A percentile compares a stretch with the other conserved stretches of the same genome.
phyloP scores from a whole-genome alignment of 2,113 vertebrate genomes.

The Spheniscus mendiculus region DNA sequence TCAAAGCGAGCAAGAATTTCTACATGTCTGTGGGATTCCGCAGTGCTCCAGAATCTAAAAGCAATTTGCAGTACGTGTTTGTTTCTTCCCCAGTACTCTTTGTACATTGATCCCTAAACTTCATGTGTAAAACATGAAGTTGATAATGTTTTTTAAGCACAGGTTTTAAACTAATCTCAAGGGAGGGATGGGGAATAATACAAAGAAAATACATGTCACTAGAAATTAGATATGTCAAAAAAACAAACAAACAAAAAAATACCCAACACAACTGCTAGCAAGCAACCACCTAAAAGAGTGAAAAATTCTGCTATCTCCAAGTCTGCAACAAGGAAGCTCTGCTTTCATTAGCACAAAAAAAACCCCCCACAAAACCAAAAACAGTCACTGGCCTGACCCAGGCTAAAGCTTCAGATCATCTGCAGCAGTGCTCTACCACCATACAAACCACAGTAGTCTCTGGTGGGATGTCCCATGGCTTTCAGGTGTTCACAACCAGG shows the following conservation, averaged over 20 bases:
- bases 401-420: neutral
- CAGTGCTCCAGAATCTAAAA: neutral
- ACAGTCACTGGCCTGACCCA: neutral
- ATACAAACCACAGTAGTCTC: neutral
- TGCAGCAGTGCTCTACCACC: neutral
- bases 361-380: neutral
- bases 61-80: neutral
- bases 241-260: neutral
- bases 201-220: neutral
- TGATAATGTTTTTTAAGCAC: neutral
- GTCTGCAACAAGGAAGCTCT: neutral
- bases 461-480: neutral
- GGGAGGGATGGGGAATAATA: neutral
- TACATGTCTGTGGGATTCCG: accelerated
- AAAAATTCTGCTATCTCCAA: neutral
- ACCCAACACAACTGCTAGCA: neutral
- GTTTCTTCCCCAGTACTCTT: neutral
- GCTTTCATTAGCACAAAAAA: neutral
- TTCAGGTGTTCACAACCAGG: neutral
- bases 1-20: neutral
- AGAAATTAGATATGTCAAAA: neutral
- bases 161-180: neutral
- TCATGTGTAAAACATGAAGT: neutral
- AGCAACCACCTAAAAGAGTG: neutral
- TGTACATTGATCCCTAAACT: neutral